Evolutionary conservation across 2,113 vertebrate genomes (phyloP).

Genomic region (Tinamus guttatus): DNA sequence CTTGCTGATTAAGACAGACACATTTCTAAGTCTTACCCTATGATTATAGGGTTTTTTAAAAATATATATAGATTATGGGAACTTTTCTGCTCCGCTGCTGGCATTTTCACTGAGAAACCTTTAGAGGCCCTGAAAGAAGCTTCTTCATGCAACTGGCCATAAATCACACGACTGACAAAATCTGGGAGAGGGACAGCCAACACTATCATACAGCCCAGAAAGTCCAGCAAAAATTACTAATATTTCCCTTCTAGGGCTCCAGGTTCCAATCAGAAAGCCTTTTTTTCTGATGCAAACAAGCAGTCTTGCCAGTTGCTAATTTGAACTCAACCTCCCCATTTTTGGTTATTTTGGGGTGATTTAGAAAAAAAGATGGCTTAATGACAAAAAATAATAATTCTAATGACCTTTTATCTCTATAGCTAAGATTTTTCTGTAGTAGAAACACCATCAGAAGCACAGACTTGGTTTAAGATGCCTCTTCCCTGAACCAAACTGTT

Average conservation of each 20-base stretch:
- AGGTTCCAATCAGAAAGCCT: background rate
- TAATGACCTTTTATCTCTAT: background rate
- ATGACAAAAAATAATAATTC: background rate
- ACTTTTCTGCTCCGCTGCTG: background rate
- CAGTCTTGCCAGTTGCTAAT: background rate
- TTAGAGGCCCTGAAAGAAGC: background rate
- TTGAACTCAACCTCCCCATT: background rate
- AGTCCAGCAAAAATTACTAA: background rate
- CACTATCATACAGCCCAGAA: background rate
- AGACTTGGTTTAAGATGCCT: background rate
- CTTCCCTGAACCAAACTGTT: too few relatives aligned
- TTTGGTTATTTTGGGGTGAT: background rate
- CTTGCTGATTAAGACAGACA: background rate
- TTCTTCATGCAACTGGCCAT: background rate
- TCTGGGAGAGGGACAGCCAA: background rate
- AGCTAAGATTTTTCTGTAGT: background rate
- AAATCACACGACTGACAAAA: background rate
- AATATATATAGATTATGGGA: background rate
- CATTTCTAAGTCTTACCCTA: background rate
- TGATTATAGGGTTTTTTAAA: background rate
- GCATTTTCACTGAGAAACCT: background rate
- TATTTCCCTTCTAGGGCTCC: background rate
- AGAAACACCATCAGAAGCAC: background rate
- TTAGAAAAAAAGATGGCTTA: background rate
- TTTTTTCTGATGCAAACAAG: background rate